Percentiles rank a stretch among this genome's conserved stretches.
Evolutionary conservation across 2,797 vertebrate species (phyloP).

Genomic region (Pelodytes ibericus): DNA sequence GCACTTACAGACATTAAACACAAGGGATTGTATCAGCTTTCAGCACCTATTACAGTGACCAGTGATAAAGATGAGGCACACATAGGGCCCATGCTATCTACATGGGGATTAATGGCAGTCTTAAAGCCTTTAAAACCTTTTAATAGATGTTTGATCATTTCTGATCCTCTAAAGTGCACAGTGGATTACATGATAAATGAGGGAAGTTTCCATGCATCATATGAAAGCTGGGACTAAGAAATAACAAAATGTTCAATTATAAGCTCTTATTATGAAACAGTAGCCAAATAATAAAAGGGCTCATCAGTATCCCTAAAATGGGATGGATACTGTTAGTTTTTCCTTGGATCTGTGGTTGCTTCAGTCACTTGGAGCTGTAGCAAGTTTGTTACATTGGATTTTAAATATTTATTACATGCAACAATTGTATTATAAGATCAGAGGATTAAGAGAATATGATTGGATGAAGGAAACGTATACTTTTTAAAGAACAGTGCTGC

Average conservation of each 20-base stretch:
- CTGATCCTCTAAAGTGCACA: slow-evolving; percentile 43
- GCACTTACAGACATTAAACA: too few species aligned
- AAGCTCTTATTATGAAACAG: neutral
- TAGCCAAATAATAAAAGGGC: neutral
- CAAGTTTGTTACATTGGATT: too few species aligned
- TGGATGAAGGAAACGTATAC: too few species aligned
- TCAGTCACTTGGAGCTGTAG: too few species aligned
- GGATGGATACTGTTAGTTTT: too few species aligned
- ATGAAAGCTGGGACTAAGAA: neutral
- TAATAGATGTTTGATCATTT: slow-evolving; percentile 50
- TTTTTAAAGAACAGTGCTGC: too few species aligned
- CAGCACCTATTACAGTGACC: slow-evolving; percentile 8
- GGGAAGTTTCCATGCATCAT: neutral
- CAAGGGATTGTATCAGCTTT: neutral
- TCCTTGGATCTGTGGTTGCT: too few species aligned
- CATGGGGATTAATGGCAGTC: slow-evolving; percentile 32
- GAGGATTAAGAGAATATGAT: too few species aligned
- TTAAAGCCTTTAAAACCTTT: slow-evolving; percentile 40
- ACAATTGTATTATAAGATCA: too few species aligned
- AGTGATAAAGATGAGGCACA: neutral
- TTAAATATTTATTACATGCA: too few species aligned
- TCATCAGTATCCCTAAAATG: too few species aligned
- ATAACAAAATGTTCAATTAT: neutral
- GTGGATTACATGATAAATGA: slow-evolving; percentile 30
- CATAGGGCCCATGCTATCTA: slow-evolving; percentile 10